Evolutionary conservation across 2,797 vertebrate species (phyloP).

Genomic region (Anguilla anguilla): DNA sequence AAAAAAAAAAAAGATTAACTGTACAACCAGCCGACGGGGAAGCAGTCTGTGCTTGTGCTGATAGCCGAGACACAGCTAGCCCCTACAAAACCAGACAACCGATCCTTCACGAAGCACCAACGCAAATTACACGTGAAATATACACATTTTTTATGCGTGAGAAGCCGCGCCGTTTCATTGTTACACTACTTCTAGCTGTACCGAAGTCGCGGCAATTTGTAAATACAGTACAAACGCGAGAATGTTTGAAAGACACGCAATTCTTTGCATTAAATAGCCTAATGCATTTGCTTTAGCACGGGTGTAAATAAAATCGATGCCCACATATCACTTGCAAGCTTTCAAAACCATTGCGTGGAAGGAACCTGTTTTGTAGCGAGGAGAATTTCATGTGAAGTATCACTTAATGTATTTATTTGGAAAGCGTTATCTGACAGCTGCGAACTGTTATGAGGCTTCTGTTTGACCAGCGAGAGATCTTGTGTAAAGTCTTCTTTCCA

Average conservation of each 20-base stretch:
- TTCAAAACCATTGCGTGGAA: background rate
- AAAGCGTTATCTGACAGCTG: background rate
- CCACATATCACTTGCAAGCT: background rate
- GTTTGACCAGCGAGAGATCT: background rate
- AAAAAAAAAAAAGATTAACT: background rate
- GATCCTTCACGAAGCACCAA: background rate
- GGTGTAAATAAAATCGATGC: no score
- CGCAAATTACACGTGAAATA: no score
- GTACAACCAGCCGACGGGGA: background rate
- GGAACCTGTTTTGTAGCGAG: background rate
- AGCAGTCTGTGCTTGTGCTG: background rate
- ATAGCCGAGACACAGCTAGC: background rate
- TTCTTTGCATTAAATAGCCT: no score
- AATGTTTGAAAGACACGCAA: background rate
- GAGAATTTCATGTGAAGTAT: background rate
- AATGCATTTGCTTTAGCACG: background rate
- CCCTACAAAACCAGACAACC: background rate
- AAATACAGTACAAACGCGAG: background rate
- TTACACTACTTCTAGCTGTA: no score
- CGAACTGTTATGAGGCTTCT: background rate
- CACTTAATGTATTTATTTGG: background rate
- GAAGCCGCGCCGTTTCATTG: no score
- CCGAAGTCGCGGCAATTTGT: background rate
- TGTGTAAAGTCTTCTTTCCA: background rate
- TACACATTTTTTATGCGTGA: no score